Conservation (phyloP, 1,140 invertebrate species). For the Diabrotica virgifera region DNA sequence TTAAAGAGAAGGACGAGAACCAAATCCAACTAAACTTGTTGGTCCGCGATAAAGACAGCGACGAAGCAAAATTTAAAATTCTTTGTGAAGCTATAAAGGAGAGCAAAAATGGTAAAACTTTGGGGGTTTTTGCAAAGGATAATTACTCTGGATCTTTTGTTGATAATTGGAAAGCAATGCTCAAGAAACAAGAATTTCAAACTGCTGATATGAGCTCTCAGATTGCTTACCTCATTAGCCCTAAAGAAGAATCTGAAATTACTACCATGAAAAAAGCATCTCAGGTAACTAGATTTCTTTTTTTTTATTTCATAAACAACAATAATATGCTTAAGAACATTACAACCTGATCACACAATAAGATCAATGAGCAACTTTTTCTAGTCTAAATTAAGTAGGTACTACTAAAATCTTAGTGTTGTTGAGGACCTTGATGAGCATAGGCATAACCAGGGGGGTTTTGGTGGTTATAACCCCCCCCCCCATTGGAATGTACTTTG, state of each 20-base stretch:
- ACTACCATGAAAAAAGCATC: slow-evolving; percentile 92
- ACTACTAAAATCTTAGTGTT: too few relatives aligned
- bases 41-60: slow-evolving; percentile 92
- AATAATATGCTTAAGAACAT: too few relatives aligned
- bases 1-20: slow-evolving; percentile 75
- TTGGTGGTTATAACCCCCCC: too few relatives aligned
- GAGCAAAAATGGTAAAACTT: slow-evolving; percentile 84
- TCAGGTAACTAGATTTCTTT: too few relatives aligned
- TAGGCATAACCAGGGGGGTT: too few relatives aligned
- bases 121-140: slow-evolving; percentile 95
- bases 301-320: too few relatives aligned
- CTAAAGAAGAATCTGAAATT: slow-evolving; percentile 94
- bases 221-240: slow-evolving; percentile 84
- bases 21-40: slow-evolving; percentile 79
- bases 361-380: too few relatives aligned
- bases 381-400: too few relatives aligned
- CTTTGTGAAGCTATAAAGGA: slow-evolving; percentile 81
- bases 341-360: too few relatives aligned
- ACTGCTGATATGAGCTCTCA: slow-evolving; percentile 84
- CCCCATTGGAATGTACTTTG: too few relatives aligned
- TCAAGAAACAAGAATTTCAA: slow-evolving; percentile 78
- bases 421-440: too few relatives aligned
- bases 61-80: slow-evolving; percentile 90
- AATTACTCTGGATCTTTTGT: slow-evolving; percentile 91
- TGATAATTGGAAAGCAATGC: slow-evolving; percentile 79